Evolutionary conservation across 2,888 invertebrate species (phyloP).

Genomic region (Gastracanthus pulcherrimus): DNA sequence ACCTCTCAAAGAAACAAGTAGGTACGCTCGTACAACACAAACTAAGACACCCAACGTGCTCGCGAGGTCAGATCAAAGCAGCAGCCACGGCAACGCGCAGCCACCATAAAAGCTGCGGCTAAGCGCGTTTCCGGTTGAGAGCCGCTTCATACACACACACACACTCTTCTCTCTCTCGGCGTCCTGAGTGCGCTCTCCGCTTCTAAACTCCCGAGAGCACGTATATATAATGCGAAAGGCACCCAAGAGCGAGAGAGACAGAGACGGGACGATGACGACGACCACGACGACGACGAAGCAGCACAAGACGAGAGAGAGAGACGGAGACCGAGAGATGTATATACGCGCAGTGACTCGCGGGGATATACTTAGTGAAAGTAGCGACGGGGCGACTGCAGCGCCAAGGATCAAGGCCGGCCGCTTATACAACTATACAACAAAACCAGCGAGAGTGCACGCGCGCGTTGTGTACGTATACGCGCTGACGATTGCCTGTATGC

Average conservation of each 20-base stretch:
- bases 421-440: constrained; percentile 64
- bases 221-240: constrained; percentile 24
- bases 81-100: neutral
- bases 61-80: constrained; percentile 6
- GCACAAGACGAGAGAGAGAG: neutral
- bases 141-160: constrained; percentile 26
- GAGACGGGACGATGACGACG: neutral
- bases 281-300: neutral
- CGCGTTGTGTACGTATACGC: neutral
- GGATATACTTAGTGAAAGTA: constrained; percentile 73
- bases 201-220: neutral
- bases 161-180: no score
- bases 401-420: constrained; percentile 76
- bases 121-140: constrained; percentile 45
- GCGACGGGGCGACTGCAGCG: constrained; percentile 72
- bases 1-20: neutral
- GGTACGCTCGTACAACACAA: neutral
- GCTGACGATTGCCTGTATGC: constrained; percentile 11
- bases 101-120: neutral
- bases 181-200: constrained; percentile 15
- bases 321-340: neutral
- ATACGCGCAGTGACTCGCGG: neutral
- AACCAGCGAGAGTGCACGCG: constrained; percentile 20
- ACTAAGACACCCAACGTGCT: neutral
- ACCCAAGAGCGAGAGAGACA: neutral